Conservation (phyloP, 2,888 invertebrate genomes). For the Drosophila rellima region DNA sequence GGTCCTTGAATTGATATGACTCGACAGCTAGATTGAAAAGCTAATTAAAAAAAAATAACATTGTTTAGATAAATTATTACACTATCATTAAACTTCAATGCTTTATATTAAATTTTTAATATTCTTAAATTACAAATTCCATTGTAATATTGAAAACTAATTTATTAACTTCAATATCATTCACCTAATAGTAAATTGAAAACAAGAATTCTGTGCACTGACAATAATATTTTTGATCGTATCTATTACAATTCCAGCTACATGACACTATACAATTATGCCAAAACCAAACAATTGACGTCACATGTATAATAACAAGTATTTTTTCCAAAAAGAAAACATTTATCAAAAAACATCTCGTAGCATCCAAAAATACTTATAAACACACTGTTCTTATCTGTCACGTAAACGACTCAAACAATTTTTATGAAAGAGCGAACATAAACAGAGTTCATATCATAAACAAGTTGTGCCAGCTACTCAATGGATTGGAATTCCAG, state of each 20-base stretch:
- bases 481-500: slow-evolving; percentile 33
- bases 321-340: slow-evolving; percentile 8
- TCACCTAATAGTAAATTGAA: not conserved
- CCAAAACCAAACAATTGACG: slow-evolving; percentile 27
- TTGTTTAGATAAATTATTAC: not conserved
- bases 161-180: slow-evolving; percentile 6
- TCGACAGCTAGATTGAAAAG: no score
- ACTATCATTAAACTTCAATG: not conserved
- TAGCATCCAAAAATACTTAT: slow-evolving; percentile 25
- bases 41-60: no score
- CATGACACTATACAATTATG: slow-evolving; percentile 9
- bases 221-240: slow-evolving; percentile 5
- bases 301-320: slow-evolving; percentile 20
- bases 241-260: slow-evolving; percentile 9
- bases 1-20: not conserved
- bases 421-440: slow-evolving; percentile 33
- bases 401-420: slow-evolving; percentile 37
- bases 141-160: not conserved
- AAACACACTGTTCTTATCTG: slow-evolving; percentile 43
- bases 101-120: not conserved
- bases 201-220: not conserved
- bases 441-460: slow-evolving; percentile 33
- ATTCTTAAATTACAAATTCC: not conserved
- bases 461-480: slow-evolving; percentile 39
- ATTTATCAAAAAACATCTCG: slow-evolving; percentile 39